Conservation (phyloP, 2,888 invertebrate genomes). For the Neoitamus cyanurus region DNA sequence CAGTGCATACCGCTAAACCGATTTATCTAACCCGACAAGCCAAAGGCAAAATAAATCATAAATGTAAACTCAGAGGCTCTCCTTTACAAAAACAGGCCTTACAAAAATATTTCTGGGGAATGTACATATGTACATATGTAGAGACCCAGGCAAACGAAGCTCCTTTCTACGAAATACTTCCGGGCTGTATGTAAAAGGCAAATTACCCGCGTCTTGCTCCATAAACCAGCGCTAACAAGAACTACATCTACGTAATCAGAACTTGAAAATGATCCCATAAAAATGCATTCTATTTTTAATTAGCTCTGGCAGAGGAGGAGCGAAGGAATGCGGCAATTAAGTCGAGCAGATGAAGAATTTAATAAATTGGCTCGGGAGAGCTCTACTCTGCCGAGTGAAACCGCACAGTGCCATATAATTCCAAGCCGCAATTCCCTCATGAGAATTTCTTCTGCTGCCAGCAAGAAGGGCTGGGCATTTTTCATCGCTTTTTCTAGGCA, state of each 20-base stretch:
- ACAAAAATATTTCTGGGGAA: background rate
- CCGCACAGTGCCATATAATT: background rate
- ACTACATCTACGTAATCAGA: constrained; percentile 8
- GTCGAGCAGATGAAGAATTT: constrained; percentile 27
- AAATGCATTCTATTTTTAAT: constrained; percentile 32
- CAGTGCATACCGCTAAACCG: too few species aligned
- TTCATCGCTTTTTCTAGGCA: background rate
- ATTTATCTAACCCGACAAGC: too few species aligned
- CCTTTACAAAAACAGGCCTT: background rate
- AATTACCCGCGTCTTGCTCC: background rate
- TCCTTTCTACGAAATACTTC: background rate
- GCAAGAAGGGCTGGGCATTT: background rate
- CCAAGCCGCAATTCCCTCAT: background rate
- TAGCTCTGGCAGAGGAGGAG: background rate
- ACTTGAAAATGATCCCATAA: constrained; percentile 27
- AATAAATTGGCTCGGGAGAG: constrained; percentile 21
- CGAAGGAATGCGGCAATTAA: constrained; percentile 32
- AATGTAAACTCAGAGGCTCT: background rate
- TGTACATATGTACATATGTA: background rate
- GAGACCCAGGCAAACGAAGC: background rate
- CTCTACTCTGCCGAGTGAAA: background rate
- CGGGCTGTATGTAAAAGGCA: background rate
- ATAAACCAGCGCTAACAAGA: background rate
- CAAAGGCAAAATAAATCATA: too few species aligned
- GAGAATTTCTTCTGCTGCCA: background rate